Evolutionary conservation across 2,888 invertebrate genomes (phyloP).

Genomic region (Pterostichus niger): DNA sequence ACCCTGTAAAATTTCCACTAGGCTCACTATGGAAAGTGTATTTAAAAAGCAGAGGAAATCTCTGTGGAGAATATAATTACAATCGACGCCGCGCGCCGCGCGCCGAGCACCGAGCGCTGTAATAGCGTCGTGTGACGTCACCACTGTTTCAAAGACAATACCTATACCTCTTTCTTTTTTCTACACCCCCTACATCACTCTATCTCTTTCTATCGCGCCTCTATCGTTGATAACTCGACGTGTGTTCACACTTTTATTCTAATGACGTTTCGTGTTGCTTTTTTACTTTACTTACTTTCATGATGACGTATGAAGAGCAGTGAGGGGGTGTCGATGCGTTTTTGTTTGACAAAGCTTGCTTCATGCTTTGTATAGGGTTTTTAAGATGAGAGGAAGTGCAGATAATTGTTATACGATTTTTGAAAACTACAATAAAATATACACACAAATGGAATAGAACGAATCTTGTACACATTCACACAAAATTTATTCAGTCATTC

Average conservation of each 20-base stretch:
- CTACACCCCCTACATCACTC: not conserved
- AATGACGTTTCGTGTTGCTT: constrained; percentile 59
- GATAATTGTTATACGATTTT: too few relatives aligned
- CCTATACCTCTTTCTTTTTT: not conserved
- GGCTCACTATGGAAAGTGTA: constrained; percentile 48
- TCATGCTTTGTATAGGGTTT: not conserved
- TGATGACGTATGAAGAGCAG: constrained; percentile 5
- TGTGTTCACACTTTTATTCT: constrained; percentile 64
- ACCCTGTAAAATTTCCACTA: not conserved
- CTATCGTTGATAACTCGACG: not conserved
- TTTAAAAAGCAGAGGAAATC: constrained; percentile 67
- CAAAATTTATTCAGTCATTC: too few relatives aligned
- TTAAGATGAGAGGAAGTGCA: not conserved
- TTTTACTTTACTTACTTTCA: constrained; percentile 52
- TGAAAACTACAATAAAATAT: too few relatives aligned
- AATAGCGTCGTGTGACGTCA: constrained; percentile 65
- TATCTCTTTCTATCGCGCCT: constrained; percentile 18
- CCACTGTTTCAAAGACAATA: constrained; percentile 61
- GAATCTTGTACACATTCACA: too few relatives aligned
- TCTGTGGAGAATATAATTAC: constrained; percentile 66
- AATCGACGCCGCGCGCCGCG: constrained; percentile 44
- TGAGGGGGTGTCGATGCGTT: constrained; percentile 14
- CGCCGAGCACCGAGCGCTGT: not conserved
- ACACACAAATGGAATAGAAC: too few relatives aligned
- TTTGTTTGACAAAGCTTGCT: constrained; percentile 30